Evolutionary conservation across 2,888 invertebrate genomes (phyloP).

Genomic region (Acanthosoma haemorrhoidale): DNA sequence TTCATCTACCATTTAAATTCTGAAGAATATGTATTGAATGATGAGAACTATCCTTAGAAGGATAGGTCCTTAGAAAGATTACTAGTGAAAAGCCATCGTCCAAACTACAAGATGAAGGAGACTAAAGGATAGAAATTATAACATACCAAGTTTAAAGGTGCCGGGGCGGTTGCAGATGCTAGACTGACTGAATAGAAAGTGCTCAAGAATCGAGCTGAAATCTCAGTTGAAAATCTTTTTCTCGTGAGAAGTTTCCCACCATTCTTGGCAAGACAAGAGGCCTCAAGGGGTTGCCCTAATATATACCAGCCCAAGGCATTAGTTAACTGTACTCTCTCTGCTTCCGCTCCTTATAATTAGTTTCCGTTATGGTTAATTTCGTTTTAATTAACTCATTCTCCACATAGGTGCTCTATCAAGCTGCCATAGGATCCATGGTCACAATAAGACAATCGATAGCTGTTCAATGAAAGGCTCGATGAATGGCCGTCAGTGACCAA

Average conservation of each 20-base stretch:
- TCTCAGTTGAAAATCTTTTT: constrained; percentile 6
- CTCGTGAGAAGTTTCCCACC: constrained; percentile 12
- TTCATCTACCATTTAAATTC: no score
- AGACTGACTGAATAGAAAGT: background rate
- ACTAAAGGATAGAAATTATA: no score
- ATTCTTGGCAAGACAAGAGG: background rate
- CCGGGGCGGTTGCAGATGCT: background rate
- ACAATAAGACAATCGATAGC: no score
- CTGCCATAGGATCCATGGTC: no score
- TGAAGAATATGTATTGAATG: no score
- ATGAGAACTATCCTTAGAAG: no score
- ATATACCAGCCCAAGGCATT: background rate
- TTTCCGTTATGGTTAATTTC: constrained; percentile 1
- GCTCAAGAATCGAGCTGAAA: background rate
- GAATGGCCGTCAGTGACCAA: no score
- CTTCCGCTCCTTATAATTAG: background rate
- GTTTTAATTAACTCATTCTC: background rate
- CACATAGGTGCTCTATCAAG: no score
- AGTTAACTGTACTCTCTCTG: constrained; percentile 6
- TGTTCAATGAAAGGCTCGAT: no score
- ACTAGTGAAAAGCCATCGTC: no score
- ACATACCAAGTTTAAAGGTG: background rate
- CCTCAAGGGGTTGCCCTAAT: background rate
- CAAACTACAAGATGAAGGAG: no score
- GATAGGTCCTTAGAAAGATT: no score